Percentiles rank a stretch among this genome's conserved stretches.
Conservation (phyloP, 2,888 invertebrate genomes). For the Nephrotoma flavescens region DNA sequence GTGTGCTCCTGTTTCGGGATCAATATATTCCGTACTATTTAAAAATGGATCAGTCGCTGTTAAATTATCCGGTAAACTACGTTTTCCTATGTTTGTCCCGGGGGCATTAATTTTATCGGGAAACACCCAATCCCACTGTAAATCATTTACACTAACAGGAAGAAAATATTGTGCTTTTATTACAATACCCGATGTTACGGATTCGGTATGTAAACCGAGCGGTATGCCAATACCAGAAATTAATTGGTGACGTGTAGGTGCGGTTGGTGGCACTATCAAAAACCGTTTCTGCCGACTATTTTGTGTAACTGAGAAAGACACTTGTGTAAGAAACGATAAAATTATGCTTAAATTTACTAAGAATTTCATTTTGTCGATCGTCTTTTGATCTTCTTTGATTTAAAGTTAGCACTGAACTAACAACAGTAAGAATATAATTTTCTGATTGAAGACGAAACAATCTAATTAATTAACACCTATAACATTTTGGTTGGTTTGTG, state of each 20-base stretch:
- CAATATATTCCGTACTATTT: background rate
- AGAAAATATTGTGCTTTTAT: constrained; percentile 26
- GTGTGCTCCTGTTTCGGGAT: background rate
- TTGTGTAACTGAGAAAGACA: background rate
- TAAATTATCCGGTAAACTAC: background rate
- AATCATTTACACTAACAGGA: constrained; percentile 9
- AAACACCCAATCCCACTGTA: constrained; percentile 18
- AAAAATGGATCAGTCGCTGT: background rate
- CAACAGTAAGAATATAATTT: too few species aligned
- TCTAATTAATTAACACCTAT: too few species aligned
- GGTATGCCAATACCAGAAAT: constrained; percentile 29
- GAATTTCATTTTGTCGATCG: background rate
- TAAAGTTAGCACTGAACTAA: background rate
- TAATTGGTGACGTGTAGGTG: constrained; percentile 24
- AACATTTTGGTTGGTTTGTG: too few species aligned
- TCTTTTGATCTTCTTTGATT: background rate
- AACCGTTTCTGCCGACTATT: constrained; percentile 11
- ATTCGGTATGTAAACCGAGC: constrained; percentile 21
- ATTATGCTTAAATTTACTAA: background rate
- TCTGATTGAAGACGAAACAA: too few species aligned
- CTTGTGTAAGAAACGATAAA: background rate
- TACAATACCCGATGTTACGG: constrained; percentile 27
- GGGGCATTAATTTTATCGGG: background rate
- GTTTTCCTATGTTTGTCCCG: background rate
- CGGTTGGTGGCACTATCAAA: constrained; percentile 25